A percentile compares a stretch with the other conserved stretches of the same genome.
These are phyloP conservation scores for Gallinago nigripennis DNA, from an alignment of 2,797 vertebrate species.

Conservation along the genomic window DNA sequence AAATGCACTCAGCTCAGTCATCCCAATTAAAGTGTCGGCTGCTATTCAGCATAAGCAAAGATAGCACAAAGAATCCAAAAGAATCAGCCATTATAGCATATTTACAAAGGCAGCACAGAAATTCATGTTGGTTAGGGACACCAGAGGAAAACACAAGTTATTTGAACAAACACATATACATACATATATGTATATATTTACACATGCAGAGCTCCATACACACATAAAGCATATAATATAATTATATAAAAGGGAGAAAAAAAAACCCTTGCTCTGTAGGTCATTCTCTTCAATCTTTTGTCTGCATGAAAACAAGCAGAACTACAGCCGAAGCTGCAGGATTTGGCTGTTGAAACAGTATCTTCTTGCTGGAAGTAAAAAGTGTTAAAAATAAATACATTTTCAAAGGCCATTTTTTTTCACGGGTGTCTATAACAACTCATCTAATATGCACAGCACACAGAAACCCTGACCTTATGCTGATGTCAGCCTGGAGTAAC, in stretches of 20 bases:
- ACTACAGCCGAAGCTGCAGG: not conserved
- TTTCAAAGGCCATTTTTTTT: not conserved
- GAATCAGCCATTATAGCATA: not conserved
- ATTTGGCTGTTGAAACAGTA: not conserved
- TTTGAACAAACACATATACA: not conserved
- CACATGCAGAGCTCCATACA: not conserved
- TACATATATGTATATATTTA: not conserved
- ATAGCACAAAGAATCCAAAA: constrained; percentile 5
- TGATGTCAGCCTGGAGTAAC: not conserved
- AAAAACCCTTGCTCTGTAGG: not conserved
- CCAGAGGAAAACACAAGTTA: not conserved
- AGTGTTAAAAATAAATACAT: not conserved
- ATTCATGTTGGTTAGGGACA: not conserved
- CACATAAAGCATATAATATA: not conserved
- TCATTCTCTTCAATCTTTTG: not conserved
- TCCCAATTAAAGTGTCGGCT: constrained; percentile 22
- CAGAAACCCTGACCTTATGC: not conserved
- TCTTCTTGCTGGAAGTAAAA: not conserved
- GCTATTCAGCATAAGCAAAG: constrained; percentile 19
- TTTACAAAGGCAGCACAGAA: not conserved
- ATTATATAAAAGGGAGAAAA: not conserved
- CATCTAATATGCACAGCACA: constrained; percentile 55
- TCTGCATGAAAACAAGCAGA: not conserved
- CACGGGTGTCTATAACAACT: constrained; percentile 38
- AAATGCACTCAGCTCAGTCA: constrained; percentile 9